Conservation (phyloP, 2,888 invertebrate species). For the Steromphala cineraria region DNA sequence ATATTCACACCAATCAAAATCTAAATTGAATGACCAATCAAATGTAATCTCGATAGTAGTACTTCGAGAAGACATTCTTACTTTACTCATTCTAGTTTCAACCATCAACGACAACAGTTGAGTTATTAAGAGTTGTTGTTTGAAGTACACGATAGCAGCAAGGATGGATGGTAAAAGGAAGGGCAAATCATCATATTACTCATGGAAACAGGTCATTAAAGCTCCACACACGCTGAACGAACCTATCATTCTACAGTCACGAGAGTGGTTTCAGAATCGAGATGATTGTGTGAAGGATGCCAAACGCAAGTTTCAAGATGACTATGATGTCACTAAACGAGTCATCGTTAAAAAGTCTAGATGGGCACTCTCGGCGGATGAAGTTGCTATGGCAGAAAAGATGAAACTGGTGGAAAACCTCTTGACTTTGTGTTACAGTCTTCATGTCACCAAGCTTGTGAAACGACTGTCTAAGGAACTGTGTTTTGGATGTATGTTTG, state of each 20-base stretch:
- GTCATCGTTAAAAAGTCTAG: slow-evolving; percentile 1
- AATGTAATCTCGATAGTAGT: too few species aligned
- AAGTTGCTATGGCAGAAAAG: not conserved
- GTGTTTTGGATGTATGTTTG: slow-evolving; percentile 6
- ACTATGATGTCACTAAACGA: not conserved
- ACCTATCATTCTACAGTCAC: not conserved
- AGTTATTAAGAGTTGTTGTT: too few species aligned
- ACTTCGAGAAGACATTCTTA: too few species aligned
- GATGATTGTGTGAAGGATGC: not conserved
- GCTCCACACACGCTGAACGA: not conserved
- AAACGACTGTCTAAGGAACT: not conserved
- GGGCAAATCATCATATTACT: not conserved
- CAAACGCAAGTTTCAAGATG: not conserved
- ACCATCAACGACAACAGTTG: too few species aligned
- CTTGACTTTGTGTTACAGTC: not conserved
- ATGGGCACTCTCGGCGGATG: not conserved
- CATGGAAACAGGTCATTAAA: not conserved
- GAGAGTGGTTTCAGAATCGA: not conserved
- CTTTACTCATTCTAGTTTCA: too few species aligned
- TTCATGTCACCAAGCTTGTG: not conserved
- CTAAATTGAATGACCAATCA: too few species aligned
- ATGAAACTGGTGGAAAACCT: slow-evolving; percentile 3
- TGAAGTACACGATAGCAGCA: too few species aligned
- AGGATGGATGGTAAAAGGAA: too few species aligned
- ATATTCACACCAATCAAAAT: too few species aligned